Conservation (phyloP, 2,888 invertebrate species). For the Latrodectus hesperus region DNA sequence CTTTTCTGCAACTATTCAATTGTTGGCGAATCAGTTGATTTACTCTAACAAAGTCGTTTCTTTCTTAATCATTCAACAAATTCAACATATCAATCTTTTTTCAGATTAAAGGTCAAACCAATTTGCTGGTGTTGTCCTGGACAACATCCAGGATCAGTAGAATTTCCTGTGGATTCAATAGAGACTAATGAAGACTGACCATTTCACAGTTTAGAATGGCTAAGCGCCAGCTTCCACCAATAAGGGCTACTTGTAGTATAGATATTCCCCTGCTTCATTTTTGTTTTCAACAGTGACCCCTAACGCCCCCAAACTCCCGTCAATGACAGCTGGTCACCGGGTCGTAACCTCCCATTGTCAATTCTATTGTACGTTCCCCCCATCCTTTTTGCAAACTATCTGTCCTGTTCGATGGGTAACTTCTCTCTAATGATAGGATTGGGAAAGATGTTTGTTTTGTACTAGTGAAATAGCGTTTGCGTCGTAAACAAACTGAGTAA, state of each 20-base stretch:
- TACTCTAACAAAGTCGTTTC: too few relatives aligned
- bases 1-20: too few relatives aligned
- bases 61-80: too few relatives aligned
- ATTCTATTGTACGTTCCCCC: slow-evolving; percentile 3
- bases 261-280: slow-evolving; percentile 11
- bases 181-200: slow-evolving; percentile 40
- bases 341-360: slow-evolving; percentile 39
- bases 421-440: slow-evolving; percentile 32
- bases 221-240: not conserved
- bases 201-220: too few relatives aligned
- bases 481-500: not conserved
- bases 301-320: slow-evolving; percentile 14
- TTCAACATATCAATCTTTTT: too few relatives aligned
- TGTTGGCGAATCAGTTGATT: too few relatives aligned
- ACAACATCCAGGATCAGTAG: not conserved
- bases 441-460: not conserved
- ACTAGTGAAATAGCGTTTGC: too few relatives aligned
- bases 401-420: slow-evolving; percentile 16
- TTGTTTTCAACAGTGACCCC: slow-evolving; percentile 50
- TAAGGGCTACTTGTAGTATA: not conserved
- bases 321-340: slow-evolving; percentile 58
- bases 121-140: too few relatives aligned
- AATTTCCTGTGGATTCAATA: slow-evolving; percentile 14
- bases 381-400: not conserved
- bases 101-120: too few relatives aligned